phyloP scores from a whole-genome alignment of 2,113 vertebrate genomes.

The Bubo scandiacus region DNA sequence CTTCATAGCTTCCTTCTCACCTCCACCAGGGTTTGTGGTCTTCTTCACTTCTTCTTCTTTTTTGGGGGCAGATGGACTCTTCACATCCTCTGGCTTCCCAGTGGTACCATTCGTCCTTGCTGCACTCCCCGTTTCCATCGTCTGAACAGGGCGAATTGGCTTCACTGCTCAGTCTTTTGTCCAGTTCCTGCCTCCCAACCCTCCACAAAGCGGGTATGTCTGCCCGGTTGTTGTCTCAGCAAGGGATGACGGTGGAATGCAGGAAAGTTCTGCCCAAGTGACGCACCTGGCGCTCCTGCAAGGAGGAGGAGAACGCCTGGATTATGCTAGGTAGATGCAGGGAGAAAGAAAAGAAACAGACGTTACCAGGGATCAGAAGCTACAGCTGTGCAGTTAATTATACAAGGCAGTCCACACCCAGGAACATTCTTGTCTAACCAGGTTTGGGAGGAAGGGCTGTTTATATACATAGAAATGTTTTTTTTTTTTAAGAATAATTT shows the following conservation, averaged over 20 bases:
- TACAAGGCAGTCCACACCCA: slow-evolving; percentile 73
- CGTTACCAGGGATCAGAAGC: slow-evolving; percentile 38
- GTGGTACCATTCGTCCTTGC: slow-evolving; percentile 58
- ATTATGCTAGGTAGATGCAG: slow-evolving; percentile 26
- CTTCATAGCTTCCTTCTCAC: slow-evolving; percentile 62
- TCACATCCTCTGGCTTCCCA: slow-evolving; percentile 61
- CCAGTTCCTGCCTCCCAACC: not conserved
- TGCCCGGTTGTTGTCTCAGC: not conserved
- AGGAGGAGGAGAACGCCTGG: slow-evolving; percentile 39
- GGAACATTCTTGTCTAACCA: slow-evolving; percentile 73
- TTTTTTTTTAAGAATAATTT: slow-evolving; percentile 7
- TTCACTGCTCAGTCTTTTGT: not conserved
- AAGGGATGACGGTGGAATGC: not conserved
- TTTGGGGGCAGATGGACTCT: slow-evolving; percentile 23
- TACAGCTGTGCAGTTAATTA: slow-evolving; percentile 69
- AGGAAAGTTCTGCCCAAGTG: not conserved
- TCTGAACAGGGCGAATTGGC: rapidly evolving
- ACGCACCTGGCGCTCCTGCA: slow-evolving; percentile 55
- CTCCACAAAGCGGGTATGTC: not conserved
- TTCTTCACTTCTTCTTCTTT: slow-evolving; percentile 70
- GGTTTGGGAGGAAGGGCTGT: slow-evolving; percentile 69
- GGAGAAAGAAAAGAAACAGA: slow-evolving; percentile 33
- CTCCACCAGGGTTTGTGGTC: slow-evolving; percentile 15
- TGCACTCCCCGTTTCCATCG: slow-evolving; percentile 66
- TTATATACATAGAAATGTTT: slow-evolving; percentile 53